These are phyloP conservation scores for Lymantria monacha DNA, from an alignment of 2,888 invertebrate species.

Conservation along the genomic window DNA sequence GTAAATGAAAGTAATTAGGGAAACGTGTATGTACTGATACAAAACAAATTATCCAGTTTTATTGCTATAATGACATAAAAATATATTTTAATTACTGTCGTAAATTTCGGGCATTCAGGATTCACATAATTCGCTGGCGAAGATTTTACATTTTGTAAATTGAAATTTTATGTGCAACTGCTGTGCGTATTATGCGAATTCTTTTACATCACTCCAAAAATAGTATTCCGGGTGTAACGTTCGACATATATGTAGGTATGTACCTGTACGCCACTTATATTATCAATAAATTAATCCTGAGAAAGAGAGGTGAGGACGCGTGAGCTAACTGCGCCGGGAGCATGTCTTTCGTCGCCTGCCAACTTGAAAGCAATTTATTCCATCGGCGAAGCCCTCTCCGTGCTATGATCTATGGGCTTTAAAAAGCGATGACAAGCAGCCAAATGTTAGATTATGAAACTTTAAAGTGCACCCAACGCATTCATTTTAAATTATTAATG, in stretches of 20 bases:
- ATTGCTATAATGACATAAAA: conserved; percentile 55
- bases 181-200: conserved; percentile 67
- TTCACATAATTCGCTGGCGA: conserved; percentile 74
- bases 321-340: conserved; percentile 40
- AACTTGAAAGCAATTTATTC: conserved; percentile 66
- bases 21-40: conserved; percentile 46
- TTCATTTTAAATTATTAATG: conserved; percentile 20
- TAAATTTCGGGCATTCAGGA: conserved; percentile 73
- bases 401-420: conserved; percentile 60
- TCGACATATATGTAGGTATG: conserved; percentile 2
- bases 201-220: conserved; percentile 21
- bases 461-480: conserved; percentile 21
- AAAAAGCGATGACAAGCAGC: conserved; percentile 62
- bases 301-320: conserved; percentile 20
- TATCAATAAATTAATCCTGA: conserved; percentile 51
- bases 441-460: conserved; percentile 32
- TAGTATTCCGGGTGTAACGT: conserved; percentile 7
- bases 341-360: conserved; percentile 57
- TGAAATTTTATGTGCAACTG: conserved; percentile 37
- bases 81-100: conserved; percentile 48
- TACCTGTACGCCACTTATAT: conserved; percentile 48
- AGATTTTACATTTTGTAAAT: conserved; percentile 33
- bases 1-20: conserved; percentile 55
- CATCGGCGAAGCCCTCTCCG: conserved; percentile 50
- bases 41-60: conserved; percentile 53